These are phyloP conservation scores for Elaeidobius kamerunicus DNA, from an alignment of 2,888 invertebrate genomes.

Conservation along the genomic window DNA sequence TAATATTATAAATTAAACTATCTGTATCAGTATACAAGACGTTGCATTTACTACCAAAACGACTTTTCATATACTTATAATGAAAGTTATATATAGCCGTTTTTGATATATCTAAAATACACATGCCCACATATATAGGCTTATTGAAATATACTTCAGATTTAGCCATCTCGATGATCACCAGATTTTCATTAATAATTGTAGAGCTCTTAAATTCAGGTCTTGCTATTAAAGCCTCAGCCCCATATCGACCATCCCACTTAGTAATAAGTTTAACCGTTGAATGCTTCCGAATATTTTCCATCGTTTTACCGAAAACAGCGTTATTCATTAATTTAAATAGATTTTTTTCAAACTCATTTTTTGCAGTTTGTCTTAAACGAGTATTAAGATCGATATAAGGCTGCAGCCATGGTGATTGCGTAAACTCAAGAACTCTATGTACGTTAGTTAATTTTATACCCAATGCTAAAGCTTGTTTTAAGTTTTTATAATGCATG, in stretches of 20 bases:
- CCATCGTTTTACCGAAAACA: slow-evolving; percentile 32
- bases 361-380: not conserved
- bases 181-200: not conserved
- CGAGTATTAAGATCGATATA: slow-evolving; percentile 2
- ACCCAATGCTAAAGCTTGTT: slow-evolving; percentile 32
- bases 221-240: not conserved
- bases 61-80: too few relatives aligned
- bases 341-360: slow-evolving; percentile 24
- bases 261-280: slow-evolving; percentile 25
- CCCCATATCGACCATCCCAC: slow-evolving; percentile 25
- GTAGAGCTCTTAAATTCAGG: not conserved
- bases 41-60: too few relatives aligned
- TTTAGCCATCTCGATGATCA: not conserved
- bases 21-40: too few relatives aligned
- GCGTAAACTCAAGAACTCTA: not conserved
- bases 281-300: slow-evolving; percentile 29
- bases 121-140: not conserved
- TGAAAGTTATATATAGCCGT: too few relatives aligned
- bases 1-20: not conserved
- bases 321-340: slow-evolving; percentile 32
- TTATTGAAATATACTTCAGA: not conserved
- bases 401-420: not conserved
- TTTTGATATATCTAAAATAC: not conserved
- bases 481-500: slow-evolving; percentile 29
- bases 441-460: slow-evolving; percentile 3